Evolutionary conservation across 2,113 vertebrate species (phyloP), one percentile per base, ranked within the genome.

Genomic region (Myotis davidii): DNA sequence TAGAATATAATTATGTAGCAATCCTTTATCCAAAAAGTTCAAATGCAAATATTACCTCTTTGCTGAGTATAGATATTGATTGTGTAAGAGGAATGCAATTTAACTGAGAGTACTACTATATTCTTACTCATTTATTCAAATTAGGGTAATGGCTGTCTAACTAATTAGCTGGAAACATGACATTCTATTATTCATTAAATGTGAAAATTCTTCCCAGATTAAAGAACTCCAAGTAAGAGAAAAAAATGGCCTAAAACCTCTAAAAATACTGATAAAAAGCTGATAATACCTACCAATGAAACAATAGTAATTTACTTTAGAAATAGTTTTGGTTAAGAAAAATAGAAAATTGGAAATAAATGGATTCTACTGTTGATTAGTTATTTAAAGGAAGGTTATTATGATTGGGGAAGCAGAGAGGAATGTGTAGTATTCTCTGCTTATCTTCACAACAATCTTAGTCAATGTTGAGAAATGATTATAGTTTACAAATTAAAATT

Each of bases 11-110:
- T 98, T 98, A 98, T 95, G 93, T 94, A 96, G 90, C 3, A 14
- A 95, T 97, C 50, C 37, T 98, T 98, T 98, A 97, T 96, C 67
- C 88, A 82, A 85, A 34, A 90, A 97, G 98, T 98, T 98, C 97
- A 98, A 98, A 98, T 98, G 98, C 97, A 98, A 98, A 98, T 98
- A 98, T 90, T 97, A 72, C 50, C 45, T 98, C 90, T 97, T 97
- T 93, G 42, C 76, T 96, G 91, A 96, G 25, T 87, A 83, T 54
- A 90, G 84, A 95, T 69, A 97, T 95, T 92, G 87, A 85, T 96
- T 97, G 92, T 78, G 59, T 61, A 97, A 98, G 87, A 83, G 94
- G 98, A 97, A 39, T 95, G 52, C 54, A 96, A 70, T 97, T 98
- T 98, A 98, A 97, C 88, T 64, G 67, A 97, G 93, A 82, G 50